Conservation (phyloP, 92 coral and sea anemone genomes). For the Paragorgia papillata region DNA sequence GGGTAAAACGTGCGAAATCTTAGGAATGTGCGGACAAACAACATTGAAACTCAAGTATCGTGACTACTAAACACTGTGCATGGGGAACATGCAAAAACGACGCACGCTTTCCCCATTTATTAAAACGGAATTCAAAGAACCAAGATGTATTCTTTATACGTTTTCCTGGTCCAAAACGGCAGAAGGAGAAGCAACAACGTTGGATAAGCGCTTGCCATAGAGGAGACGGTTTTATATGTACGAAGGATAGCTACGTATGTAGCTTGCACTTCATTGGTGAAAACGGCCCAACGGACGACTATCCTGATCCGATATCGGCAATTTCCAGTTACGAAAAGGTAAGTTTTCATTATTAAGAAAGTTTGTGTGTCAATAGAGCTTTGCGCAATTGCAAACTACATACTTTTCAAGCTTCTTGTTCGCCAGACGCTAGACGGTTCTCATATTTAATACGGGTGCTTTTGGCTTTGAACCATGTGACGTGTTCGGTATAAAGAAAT, state of each 20-base stretch:
- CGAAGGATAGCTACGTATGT: conserved; percentile 61
- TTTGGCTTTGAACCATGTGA: no score
- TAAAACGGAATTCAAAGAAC: conserved; percentile 55
- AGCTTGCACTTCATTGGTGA: conserved; percentile 65
- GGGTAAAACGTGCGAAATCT: background rate
- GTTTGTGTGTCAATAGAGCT: no score
- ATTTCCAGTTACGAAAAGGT: conserved; percentile 33
- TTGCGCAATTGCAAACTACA: no score
- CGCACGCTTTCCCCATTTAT: conserved; percentile 50
- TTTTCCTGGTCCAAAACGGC: conserved; percentile 61
- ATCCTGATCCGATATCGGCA: no score
- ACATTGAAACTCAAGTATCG: conserved; percentile 28
- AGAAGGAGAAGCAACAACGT: conserved; percentile 56
- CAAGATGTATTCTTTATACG: conserved; percentile 55
- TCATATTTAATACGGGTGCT: no score
- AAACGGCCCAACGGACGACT: conserved; percentile 63
- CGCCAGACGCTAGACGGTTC: no score
- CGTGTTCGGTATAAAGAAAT: no score
- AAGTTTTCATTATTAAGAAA: background rate
- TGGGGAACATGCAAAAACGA: conserved; percentile 68
- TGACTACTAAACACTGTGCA: conserved; percentile 58
- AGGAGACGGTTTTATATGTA: conserved; percentile 58
- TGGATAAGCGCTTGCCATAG: conserved; percentile 62
- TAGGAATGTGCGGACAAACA: background rate
- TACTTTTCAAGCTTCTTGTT: no score